Evolutionary conservation across 2,113 vertebrate species (phyloP).

Genomic region (Clarias gariepinus): DNA sequence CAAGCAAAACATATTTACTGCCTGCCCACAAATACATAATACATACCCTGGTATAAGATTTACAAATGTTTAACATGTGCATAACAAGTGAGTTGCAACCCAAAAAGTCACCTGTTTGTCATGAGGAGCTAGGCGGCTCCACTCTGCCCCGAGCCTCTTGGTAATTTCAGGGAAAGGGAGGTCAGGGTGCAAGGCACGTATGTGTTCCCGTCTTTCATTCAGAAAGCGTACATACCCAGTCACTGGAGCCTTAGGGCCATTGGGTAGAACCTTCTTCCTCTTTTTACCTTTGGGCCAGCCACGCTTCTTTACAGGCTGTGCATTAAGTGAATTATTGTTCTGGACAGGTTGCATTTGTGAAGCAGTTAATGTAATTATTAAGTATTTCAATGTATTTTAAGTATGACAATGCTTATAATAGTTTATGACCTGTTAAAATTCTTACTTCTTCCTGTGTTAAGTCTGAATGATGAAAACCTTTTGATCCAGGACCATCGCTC

Average conservation of each 20-base stretch:
- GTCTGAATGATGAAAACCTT: conserved; percentile 66
- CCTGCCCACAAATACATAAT: neutral
- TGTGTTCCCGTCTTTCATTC: conserved; percentile 90
- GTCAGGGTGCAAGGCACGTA: conserved; percentile 87
- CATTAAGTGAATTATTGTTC: conserved; percentile 34
- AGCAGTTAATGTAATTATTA: neutral
- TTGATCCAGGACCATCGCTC: conserved; percentile 65
- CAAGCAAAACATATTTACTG: neutral
- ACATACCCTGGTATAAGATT: neutral
- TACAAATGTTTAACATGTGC: neutral
- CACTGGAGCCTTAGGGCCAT: conserved; percentile 94
- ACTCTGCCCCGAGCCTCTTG: conserved; percentile 92
- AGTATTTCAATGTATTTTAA: neutral
- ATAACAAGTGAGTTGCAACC: neutral
- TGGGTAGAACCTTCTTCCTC: conserved; percentile 95
- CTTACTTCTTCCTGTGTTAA: conserved; percentile 71
- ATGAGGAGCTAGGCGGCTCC: conserved; percentile 86
- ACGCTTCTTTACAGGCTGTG: conserved; percentile 90
- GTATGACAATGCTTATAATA: neutral
- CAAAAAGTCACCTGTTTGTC: conserved; percentile 83
- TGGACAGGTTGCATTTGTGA: conserved; percentile 23
- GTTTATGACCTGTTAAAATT: neutral
- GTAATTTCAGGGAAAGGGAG: conserved; percentile 97
- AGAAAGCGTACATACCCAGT: conserved; percentile 94
- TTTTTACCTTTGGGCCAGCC: conserved; percentile 99